phyloP scores from a whole-genome alignment of 2,797 vertebrate genomes.

The Acipenser ruthenus region DNA sequence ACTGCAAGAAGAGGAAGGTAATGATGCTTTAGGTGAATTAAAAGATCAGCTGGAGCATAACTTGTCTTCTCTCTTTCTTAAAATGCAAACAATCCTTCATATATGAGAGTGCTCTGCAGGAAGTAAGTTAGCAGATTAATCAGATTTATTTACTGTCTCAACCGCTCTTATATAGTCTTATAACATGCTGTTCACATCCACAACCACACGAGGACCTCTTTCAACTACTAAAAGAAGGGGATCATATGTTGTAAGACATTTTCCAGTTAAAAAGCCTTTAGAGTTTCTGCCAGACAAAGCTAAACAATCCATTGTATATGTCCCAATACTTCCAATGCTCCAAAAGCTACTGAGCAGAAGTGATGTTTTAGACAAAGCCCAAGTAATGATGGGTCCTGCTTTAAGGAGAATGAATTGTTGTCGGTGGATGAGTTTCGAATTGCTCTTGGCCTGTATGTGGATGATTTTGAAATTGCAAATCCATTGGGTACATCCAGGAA shows the following conservation, averaged over 20 bases:
- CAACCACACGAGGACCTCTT: too few species aligned
- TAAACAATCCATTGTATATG: slow-evolving; percentile 23
- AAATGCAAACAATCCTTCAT: slow-evolving; percentile 25
- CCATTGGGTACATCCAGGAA: slow-evolving; percentile 20
- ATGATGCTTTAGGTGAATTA: slow-evolving; percentile 22
- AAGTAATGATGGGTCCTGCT: slow-evolving; percentile 20
- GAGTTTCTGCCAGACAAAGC: slow-evolving; percentile 23
- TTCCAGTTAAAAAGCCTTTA: slow-evolving; percentile 19
- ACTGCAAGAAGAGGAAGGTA: slow-evolving; percentile 14
- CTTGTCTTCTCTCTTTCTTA: slow-evolving; percentile 25
- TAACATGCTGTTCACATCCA: slow-evolving; percentile 14
- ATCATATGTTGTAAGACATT: slow-evolving; percentile 19
- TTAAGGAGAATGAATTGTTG: slow-evolving; percentile 20
- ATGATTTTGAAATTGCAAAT: slow-evolving; percentile 26
- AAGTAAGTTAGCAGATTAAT: slow-evolving; percentile 17
- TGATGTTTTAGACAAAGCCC: slow-evolving; percentile 18
- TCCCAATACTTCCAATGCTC: slow-evolving; percentile 18
- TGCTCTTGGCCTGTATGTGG: slow-evolving; percentile 20
- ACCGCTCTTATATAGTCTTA: slow-evolving; percentile 18
- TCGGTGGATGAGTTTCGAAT: slow-evolving; percentile 19
- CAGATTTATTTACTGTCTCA: slow-evolving; percentile 20
- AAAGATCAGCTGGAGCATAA: slow-evolving; percentile 22
- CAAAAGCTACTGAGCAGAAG: slow-evolving; percentile 19
- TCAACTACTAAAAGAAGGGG: slow-evolving; percentile 23
- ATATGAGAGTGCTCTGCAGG: slow-evolving; percentile 19